Evolutionary conservation across 2,888 invertebrate species (phyloP).

Genomic region (Sipha maydis): DNA sequence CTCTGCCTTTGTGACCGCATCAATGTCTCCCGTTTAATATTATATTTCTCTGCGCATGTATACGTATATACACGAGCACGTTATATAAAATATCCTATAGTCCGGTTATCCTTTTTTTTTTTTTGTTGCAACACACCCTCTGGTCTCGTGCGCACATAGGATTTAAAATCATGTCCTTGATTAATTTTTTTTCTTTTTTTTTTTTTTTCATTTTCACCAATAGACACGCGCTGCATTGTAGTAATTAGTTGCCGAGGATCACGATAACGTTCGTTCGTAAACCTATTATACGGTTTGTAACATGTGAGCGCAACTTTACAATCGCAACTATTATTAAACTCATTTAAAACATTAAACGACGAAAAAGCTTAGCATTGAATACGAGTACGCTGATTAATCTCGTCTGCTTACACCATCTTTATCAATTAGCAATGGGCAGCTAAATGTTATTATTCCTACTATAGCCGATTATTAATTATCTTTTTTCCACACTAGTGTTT

Average conservation of each 20-base stretch:
- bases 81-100: neutral
- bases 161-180: slow-evolving; percentile 37
- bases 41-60: slow-evolving; percentile 23
- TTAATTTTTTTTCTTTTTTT: slow-evolving; percentile 40
- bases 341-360: neutral
- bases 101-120: slow-evolving; percentile 37
- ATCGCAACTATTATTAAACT: neutral
- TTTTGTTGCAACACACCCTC: slow-evolving; percentile 9
- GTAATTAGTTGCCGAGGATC: neutral
- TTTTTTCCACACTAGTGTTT: too few species aligned
- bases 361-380: neutral
- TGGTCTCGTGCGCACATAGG: slow-evolving; percentile 13
- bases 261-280: neutral
- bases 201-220: neutral
- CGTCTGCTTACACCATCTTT: neutral
- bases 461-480: too few species aligned
- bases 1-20: slow-evolving; percentile 56
- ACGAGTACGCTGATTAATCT: neutral
- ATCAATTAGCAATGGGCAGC: neutral
- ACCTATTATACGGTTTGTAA: neutral
- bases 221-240: slow-evolving; percentile 24
- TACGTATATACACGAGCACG: neutral
- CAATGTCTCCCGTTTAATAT: slow-evolving; percentile 61
- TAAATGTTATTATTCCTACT: too few species aligned
- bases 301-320: neutral